Base-by-base conservation (phyloP, 2,797 vertebrate species). In the Tapera naevia region DNA sequence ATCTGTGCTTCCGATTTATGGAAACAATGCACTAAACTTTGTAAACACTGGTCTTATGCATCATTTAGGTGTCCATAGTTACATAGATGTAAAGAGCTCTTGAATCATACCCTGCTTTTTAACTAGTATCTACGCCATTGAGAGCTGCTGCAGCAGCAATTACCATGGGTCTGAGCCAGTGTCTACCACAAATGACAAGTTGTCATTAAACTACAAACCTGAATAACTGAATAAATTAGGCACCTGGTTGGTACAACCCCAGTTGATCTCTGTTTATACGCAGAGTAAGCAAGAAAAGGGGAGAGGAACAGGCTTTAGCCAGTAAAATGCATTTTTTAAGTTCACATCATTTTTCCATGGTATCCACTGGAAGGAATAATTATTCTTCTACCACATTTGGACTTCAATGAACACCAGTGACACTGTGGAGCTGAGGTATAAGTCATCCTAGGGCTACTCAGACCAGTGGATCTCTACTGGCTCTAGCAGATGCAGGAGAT, bases 161-260 rank as follows among this genome's bases (percentile, higher is more conserved):
- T 28, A 15, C 17, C 5, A 3, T 27, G 64, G 79, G 53, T 53
- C 80, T 88, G 58, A 88, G 72, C 16, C 35, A 60, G 37, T 75
- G 57, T 53, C 87, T 80, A 71, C 64, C 65, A 83, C 2, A 33
- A 33, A 2, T 88, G 70, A 91, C 53, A 71, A 74, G 71, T 46
- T 64, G 41, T 35, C 69, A 86, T 67, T 88, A 78, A 91, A 90
- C 61, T 69, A 86, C 23, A 74, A 67, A 88, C 50, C 45, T 83
- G 82, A 89, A 43, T 81, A 93, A 25, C 50, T 89, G 65, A 91
- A 93, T 86, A 88, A 54, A 75, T 91, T 51, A 94, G 58, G 73
- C 74, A 91, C 28, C 65, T 92, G 35, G 24, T 73, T 92, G 35
- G 24, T 73, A 50, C 48, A 82, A 48, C 32, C 39, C 37, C 48